Evolutionary conservation across 2,888 invertebrate genomes (phyloP).

Genomic region (Dicranocentrus wangi): DNA sequence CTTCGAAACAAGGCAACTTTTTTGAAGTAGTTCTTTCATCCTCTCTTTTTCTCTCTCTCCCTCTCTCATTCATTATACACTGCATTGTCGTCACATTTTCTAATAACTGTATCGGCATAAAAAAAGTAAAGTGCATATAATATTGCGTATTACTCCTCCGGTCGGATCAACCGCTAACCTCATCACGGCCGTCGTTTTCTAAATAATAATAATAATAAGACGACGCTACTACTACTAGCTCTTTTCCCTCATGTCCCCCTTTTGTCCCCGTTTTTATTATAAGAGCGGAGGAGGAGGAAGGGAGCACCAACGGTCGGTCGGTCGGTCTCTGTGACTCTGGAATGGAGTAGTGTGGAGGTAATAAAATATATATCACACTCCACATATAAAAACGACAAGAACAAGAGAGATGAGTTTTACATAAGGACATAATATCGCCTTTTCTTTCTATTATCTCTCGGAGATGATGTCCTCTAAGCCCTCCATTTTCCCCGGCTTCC

Average conservation of each 20-base stretch:
- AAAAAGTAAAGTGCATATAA: neutral
- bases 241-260: neutral
- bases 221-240: no score
- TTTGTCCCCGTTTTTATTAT: neutral
- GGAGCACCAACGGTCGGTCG: neutral
- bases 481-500: no score
- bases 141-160: neutral
- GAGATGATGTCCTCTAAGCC: neutral
- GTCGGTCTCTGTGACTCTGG: neutral
- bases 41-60: no score
- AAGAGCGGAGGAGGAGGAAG: neutral
- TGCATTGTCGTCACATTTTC: no score
- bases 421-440: conserved; percentile 44
- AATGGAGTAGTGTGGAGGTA: neutral
- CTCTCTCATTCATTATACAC: no score
- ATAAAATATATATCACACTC: conserved; percentile 49
- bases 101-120: no score
- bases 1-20: no score
- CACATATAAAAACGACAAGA: conserved; percentile 38
- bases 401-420: conserved; percentile 50
- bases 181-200: conserved; percentile 18
- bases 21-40: no score
- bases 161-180: conserved; percentile 42
- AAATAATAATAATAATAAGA: neutral
- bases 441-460: conserved; percentile 17